A percentile compares a stretch with the other conserved stretches of the same genome.
phyloP scores from a whole-genome alignment of 2,113 vertebrate species.

The Oxygymnocypris stewartii region DNA sequence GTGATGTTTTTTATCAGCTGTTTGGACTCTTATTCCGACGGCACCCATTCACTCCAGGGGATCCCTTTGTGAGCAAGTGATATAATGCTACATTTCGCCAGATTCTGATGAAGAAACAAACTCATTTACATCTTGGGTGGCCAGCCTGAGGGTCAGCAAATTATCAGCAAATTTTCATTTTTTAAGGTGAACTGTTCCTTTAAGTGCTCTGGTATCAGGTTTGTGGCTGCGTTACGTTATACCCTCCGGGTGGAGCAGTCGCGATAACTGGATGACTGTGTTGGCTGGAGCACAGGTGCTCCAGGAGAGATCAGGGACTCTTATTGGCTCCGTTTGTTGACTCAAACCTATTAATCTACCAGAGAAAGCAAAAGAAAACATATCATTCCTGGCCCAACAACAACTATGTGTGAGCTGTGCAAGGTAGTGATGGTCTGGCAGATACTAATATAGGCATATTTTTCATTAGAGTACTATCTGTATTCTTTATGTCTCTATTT shows the following conservation, averaged over 20 bases:
- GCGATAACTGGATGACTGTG: slow-evolving; percentile 4
- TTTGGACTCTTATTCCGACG: neutral
- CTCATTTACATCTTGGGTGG: too few species aligned
- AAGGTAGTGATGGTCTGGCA: slow-evolving; percentile 26
- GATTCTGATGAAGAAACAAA: neutral
- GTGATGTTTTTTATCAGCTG: neutral
- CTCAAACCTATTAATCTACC: slow-evolving; percentile 36
- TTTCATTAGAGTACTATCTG: neutral
- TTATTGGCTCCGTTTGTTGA: neutral
- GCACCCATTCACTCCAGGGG: neutral
- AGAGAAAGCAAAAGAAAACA: slow-evolving; percentile 27
- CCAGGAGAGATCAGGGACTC: neutral
- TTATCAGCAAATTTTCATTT: too few species aligned
- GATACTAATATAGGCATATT: slow-evolving; percentile 29
- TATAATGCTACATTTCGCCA: neutral
- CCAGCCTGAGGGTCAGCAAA: too few species aligned
- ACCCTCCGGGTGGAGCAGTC: neutral
- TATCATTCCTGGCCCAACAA: neutral
- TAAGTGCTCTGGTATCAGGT: slow-evolving; percentile 9
- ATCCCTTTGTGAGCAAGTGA: neutral
- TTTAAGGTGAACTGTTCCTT: neutral
- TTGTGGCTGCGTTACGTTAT: neutral
- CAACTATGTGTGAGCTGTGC: slow-evolving; percentile 10
- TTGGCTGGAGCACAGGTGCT: slow-evolving; percentile 41
- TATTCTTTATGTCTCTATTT: slow-evolving; percentile 13